Percentiles rank a stretch among this genome's conserved stretches.
These are phyloP conservation scores for Sus scrofa DNA, from an alignment of 2,113 vertebrate genomes.

Conservation along the genomic window DNA sequence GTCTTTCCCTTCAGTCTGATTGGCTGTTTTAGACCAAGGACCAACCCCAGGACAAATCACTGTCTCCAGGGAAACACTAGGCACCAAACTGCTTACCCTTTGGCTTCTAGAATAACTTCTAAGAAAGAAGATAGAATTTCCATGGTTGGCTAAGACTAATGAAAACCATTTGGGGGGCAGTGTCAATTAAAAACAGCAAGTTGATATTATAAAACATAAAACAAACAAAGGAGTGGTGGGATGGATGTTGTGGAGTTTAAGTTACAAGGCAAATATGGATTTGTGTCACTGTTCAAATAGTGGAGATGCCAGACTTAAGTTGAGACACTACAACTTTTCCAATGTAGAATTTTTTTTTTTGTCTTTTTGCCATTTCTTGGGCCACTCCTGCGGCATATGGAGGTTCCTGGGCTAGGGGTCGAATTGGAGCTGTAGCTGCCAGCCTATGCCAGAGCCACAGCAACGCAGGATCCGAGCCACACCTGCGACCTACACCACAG, in stretches of 20 bases:
- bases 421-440: no score
- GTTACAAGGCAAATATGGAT: neutral
- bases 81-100: neutral
- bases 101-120: neutral
- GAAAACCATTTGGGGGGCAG: neutral
- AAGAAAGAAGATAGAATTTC: neutral
- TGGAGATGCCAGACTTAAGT: neutral
- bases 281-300: neutral
- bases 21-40: neutral
- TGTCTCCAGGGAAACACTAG: neutral
- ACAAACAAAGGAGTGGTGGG: neutral
- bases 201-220: neutral
- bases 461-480: no score
- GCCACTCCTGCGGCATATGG: no score
- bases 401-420: no score
- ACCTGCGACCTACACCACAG: no score
- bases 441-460: no score
- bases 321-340: neutral
- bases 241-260: neutral
- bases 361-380: no score
- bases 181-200: neutral
- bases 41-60: neutral
- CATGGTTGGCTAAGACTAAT: neutral
- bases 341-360: neutral
- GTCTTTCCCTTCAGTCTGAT: slow-evolving; percentile 1